Base-by-base conservation (phyloP, 1,140 invertebrate genomes). In the Aphelinus atriplicis region DNA sequence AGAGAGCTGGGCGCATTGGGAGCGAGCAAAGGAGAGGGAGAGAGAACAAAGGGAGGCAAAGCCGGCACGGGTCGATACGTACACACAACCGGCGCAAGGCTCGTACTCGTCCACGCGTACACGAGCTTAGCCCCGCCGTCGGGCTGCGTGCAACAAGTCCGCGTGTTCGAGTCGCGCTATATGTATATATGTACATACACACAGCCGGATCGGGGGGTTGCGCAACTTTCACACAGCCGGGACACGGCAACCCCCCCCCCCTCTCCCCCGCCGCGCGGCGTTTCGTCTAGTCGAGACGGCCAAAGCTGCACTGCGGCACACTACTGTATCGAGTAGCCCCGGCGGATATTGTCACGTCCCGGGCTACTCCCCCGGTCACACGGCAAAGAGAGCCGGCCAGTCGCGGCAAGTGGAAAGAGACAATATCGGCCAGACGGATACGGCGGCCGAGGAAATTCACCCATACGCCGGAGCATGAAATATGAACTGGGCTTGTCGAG, bases 121-220 rank as follows among this genome's bases (percentile, higher is more conserved):
- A 4, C 10, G 57, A 5, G 43, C n/a, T 5, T 42, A 58, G 57
- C 57, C 57, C 43, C 26, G 26, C 26, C 26, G 26, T 26, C 26
- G 26, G 26, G 60, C 46, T 62, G 60, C 60, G 61, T 63, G 61
- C 61, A 63, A 63, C 46, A 63, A 63, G 61, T 63, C 9, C 61
- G 60, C 3, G 26, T 26, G 26, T 26, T 26, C 26, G 26, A 26
- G 26, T 26, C 26, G 26, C 26, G 26, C 26, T 26, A 26, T 26
- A 26, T 26, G 0, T 26, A 26, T 26, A 26, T 26, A 26, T 26
- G 26, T 26, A 26, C 26, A 26, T 26, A 26, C 26, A 26, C 26
- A 26, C 26, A 26, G 26, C 0, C 57, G 57, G 2, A 26, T 10
- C 7, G 57, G n/a, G 43, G 3, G 57, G n/a, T 58, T 26, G 42